These are phyloP conservation scores for Cyanoderma ruficeps DNA, from an alignment of 2,113 vertebrate genomes.

Conservation along the genomic window DNA sequence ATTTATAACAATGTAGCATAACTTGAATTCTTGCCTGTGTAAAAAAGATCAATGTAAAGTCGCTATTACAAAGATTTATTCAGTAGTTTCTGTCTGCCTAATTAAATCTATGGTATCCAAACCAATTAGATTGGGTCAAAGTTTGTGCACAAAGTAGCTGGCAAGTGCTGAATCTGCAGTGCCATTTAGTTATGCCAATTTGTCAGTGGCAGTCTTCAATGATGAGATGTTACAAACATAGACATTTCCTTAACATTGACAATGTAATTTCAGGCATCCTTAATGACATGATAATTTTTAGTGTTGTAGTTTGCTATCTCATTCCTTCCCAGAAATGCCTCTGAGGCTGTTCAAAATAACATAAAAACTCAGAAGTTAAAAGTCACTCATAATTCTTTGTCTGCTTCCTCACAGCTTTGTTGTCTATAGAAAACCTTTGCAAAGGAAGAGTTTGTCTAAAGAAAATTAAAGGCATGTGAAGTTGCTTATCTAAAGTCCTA, in stretches of 20 bases:
- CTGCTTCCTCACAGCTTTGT: not conserved
- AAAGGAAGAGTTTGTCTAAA: not conserved
- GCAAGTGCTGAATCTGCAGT: not conserved
- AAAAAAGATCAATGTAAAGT: not conserved
- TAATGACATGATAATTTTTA: not conserved
- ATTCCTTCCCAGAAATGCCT: not conserved
- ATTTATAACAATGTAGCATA: constrained; percentile 6
- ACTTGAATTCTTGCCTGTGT: not conserved
- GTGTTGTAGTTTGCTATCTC: not conserved
- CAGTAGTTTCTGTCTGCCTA: not conserved
- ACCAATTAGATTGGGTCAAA: not conserved
- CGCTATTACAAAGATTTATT: constrained; percentile 9
- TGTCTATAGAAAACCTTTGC: not conserved
- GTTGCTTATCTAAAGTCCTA: not conserved
- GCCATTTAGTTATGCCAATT: not conserved
- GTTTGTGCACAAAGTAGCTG: not conserved
- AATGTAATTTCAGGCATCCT: not conserved
- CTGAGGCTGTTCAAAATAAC: not conserved
- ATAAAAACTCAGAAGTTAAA: not conserved
- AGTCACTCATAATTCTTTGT: not conserved
- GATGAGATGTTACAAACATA: not conserved
- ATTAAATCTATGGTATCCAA: not conserved
- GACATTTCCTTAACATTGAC: not conserved
- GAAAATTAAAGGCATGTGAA: not conserved
- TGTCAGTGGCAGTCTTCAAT: not conserved